Evolutionary conservation across 2,113 vertebrate species (phyloP).

Genomic region (Beaufortia kweichowensis): DNA sequence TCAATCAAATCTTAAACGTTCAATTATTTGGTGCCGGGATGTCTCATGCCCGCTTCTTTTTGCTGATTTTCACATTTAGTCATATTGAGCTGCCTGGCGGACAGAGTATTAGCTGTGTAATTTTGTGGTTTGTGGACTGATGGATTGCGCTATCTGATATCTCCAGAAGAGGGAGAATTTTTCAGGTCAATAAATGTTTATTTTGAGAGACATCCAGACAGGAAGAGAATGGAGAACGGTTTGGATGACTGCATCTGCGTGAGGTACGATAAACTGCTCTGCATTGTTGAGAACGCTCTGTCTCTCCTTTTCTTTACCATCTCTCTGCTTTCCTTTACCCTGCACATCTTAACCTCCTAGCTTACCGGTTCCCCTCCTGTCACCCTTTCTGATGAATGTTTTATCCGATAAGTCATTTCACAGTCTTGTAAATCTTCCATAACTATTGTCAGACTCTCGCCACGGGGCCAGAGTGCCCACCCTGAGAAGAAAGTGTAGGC

Average conservation of each 20-base stretch:
- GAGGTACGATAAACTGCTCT: slow-evolving; percentile 55
- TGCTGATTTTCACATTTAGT: slow-evolving; percentile 65
- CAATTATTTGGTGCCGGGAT: slow-evolving; percentile 77
- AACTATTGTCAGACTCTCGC: slow-evolving; percentile 54
- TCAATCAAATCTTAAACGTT: slow-evolving; percentile 71
- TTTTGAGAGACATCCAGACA: slow-evolving; percentile 65
- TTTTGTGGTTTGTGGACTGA: slow-evolving; percentile 75
- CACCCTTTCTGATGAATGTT: slow-evolving; percentile 11
- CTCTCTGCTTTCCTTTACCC: slow-evolving; percentile 23
- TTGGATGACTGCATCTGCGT: slow-evolving; percentile 47
- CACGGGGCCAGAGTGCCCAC: slow-evolving; percentile 32
- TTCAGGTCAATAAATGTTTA: slow-evolving; percentile 68
- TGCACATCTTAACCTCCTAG: not conserved
- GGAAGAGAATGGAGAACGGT: slow-evolving; percentile 20
- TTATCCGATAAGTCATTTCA: slow-evolving; percentile 52
- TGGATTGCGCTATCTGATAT: slow-evolving; percentile 64
- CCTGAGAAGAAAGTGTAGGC: slow-evolving; percentile 52
- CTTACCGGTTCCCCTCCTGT: slow-evolving; percentile 4
- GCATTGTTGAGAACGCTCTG: slow-evolving; percentile 43
- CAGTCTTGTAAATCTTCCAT: slow-evolving; percentile 55
- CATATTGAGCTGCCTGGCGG: slow-evolving; percentile 58
- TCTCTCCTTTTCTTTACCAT: slow-evolving; percentile 42
- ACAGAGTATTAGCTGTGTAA: slow-evolving; percentile 72
- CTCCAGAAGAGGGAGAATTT: slow-evolving; percentile 58
- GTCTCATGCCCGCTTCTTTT: slow-evolving; percentile 66